Base-by-base conservation (phyloP, 2,113 vertebrate species). In the Hemichromis elongatus region DNA sequence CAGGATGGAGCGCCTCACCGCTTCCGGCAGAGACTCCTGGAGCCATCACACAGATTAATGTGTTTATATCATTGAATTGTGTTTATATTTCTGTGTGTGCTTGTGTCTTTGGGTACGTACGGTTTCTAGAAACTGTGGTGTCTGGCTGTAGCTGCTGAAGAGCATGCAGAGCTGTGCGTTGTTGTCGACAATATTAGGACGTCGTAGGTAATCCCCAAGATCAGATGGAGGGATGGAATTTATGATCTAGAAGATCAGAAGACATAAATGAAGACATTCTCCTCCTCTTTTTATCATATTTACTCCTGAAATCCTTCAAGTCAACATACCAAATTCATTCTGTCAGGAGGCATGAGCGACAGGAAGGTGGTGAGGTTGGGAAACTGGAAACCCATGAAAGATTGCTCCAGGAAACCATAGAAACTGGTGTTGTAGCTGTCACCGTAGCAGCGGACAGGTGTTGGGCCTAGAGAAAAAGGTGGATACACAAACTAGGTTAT, bases 301-400 rank as follows among this genome's bases (percentile, higher is more conserved):
- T 45, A 45, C 4, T 52, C 28, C 2, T 30, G 21, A 57, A 5
- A 26, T 12, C 13, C 2, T 47, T 33, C 3, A 73, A 26, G 5
- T 11, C 40, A 40, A 85, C 88, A 47, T 1, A 96, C 96, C 96
- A 93, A 86, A 37, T 59, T 10, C 78, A 18, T 81, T 7, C 47
- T 80, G 77, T 52, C 19, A 0, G 6, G 42, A 19, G 95, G 94
- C 75, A 96, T 94, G 86, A 97, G 93, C 2, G 86, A 93, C 85
- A 96, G 26, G 90, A 96, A 90, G 50, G 88, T 68, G 26, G 93
- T 94, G 87, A 97, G 81, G 84, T 93, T 86, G 30, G 96, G 96
- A 83, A 96, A 95, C 89, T 91, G 89, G 88, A 96, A 96, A 3
- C 84, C 91, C 90, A 95, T n/a, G 92, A 96, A 96, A 1, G 89